These are phyloP conservation scores for Dromas ardeola DNA, from an alignment of 2,113 vertebrate genomes.

Conservation along the genomic window DNA sequence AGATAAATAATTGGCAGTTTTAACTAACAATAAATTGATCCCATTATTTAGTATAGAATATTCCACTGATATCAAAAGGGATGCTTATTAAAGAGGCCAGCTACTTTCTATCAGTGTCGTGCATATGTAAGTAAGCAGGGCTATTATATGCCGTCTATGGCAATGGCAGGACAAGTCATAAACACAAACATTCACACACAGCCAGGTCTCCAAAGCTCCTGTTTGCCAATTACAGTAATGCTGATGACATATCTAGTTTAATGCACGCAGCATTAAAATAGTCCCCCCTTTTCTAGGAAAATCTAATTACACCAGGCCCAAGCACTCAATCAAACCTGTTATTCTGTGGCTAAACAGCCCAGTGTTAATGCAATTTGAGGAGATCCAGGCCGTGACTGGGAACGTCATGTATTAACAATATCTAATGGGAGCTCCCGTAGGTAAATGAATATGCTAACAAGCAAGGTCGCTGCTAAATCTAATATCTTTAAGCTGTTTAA, in stretches of 20 bases:
- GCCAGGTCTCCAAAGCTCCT: slow-evolving; percentile 66
- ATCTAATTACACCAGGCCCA: slow-evolving; percentile 89
- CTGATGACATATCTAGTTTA: slow-evolving; percentile 85
- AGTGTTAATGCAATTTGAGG: slow-evolving; percentile 88
- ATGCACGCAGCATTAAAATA: slow-evolving; percentile 80
- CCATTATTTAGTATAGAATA: slow-evolving; percentile 69
- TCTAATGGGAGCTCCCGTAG: slow-evolving; percentile 89
- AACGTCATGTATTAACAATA: slow-evolving; percentile 91
- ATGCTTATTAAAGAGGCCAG: slow-evolving; percentile 65
- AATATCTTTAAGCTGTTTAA: slow-evolving; percentile 94
- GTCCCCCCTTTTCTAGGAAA: slow-evolving; percentile 81
- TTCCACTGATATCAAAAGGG: slow-evolving; percentile 53
- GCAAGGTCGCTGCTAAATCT: slow-evolving; percentile 89
- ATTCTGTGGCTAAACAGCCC: slow-evolving; percentile 89
- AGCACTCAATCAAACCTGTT: slow-evolving; percentile 90
- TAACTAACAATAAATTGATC: slow-evolving; percentile 76
- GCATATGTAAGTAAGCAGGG: slow-evolving; percentile 38
- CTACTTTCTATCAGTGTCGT: slow-evolving; percentile 33
- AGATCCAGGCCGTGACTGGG: slow-evolving; percentile 84
- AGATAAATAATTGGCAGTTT: slow-evolving; percentile 74
- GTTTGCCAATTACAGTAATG: slow-evolving; percentile 83
- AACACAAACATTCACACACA: slow-evolving; percentile 73
- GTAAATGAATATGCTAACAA: slow-evolving; percentile 94
- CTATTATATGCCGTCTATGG: slow-evolving; percentile 47
- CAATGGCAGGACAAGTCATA: slow-evolving; percentile 62